These are phyloP conservation scores for Plemyria rubiginata DNA, from an alignment of 2,888 invertebrate species.

Conservation along the genomic window DNA sequence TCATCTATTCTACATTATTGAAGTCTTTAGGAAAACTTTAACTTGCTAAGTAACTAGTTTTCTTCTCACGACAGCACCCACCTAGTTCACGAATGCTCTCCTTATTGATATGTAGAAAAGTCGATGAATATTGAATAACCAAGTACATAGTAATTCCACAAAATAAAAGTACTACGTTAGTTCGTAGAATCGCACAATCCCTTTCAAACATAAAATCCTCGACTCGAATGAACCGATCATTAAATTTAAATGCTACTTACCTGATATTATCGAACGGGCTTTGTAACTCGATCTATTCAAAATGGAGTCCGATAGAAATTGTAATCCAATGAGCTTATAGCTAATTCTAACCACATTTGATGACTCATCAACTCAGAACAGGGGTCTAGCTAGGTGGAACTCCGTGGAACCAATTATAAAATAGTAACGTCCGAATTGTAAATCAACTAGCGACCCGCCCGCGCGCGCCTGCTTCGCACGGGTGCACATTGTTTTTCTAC, in stretches of 20 bases:
- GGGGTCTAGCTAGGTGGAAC: too few species aligned
- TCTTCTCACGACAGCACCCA: neutral
- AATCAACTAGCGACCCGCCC: too few species aligned
- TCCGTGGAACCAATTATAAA: conserved; percentile 18
- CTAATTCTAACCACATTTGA: conserved; percentile 13
- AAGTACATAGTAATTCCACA: too few species aligned
- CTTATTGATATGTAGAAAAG: too few species aligned
- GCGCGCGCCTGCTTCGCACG: too few species aligned
- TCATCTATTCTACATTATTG: neutral
- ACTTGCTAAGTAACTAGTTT: neutral
- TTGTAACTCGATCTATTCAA: conserved; percentile 5
- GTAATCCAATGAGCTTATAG: conserved; percentile 11
- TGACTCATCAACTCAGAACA: conserved; percentile 23
- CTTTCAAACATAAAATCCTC: too few species aligned
- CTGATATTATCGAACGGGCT: neutral
- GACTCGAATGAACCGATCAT: too few species aligned
- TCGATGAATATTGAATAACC: too few species aligned
- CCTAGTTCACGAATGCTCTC: neutral
- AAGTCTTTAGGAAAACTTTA: neutral
- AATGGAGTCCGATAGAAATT: conserved; percentile 8
- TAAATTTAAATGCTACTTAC: neutral
- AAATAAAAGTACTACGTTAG: too few species aligned
- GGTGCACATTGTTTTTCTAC: too few species aligned
- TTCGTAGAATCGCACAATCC: too few species aligned
- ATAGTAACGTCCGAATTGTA: neutral